Evolutionary conservation across 2,797 vertebrate genomes (phyloP).

Genomic region (Spheniscus humboldti): DNA sequence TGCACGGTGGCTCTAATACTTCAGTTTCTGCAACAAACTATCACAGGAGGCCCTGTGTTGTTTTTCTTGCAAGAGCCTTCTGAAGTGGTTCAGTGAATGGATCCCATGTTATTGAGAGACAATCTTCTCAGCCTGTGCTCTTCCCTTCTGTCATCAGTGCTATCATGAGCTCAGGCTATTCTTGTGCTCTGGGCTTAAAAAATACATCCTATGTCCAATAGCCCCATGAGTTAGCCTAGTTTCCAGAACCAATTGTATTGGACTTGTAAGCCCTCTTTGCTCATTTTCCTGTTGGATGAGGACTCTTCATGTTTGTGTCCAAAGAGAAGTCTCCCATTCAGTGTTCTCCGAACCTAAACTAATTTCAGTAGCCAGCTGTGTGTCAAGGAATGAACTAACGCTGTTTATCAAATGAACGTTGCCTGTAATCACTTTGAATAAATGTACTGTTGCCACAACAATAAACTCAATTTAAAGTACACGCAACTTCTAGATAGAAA

Average conservation of each 20-base stretch:
- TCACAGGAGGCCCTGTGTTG: background rate
- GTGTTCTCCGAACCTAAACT: background rate
- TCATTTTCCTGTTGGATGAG: background rate
- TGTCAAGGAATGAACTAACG: background rate
- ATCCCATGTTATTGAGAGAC: background rate
- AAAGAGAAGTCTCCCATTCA: background rate
- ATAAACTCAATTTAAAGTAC: background rate
- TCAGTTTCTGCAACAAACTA: background rate
- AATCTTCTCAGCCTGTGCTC: background rate
- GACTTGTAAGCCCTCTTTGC: background rate
- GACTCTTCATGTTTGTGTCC: background rate
- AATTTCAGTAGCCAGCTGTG: background rate
- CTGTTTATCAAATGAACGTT: background rate
- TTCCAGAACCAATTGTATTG: background rate
- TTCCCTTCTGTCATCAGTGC: background rate
- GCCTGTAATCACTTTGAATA: background rate
- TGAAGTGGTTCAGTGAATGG: background rate
- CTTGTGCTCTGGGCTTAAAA: background rate
- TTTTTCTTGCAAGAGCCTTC: background rate
- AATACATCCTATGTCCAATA: accelerated
- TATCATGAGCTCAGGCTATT: background rate
- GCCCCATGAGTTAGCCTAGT: background rate
- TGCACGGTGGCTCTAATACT: background rate
- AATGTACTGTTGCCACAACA: background rate
- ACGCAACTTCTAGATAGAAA: background rate